Evolutionary conservation across 2,113 vertebrate genomes (phyloP).

Genomic region (Erythrolamprus reginae): DNA sequence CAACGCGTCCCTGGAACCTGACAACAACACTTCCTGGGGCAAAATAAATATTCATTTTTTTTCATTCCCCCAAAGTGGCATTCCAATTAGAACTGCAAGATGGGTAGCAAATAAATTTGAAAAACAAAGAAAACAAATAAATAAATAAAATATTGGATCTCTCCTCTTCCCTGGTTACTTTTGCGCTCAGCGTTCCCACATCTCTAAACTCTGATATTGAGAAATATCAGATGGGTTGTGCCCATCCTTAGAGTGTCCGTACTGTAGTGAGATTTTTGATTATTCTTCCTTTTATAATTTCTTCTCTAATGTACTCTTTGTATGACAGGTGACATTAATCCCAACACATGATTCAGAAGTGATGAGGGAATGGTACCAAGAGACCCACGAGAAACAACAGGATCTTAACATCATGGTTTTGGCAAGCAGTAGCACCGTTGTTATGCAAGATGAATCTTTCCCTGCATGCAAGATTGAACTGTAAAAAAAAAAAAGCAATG

Average conservation of each 20-base stretch:
- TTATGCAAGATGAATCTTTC: constrained; percentile 99
- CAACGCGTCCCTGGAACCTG: too few species aligned
- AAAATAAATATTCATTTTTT: not conserved
- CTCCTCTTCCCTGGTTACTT: not conserved
- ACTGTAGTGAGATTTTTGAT: not conserved
- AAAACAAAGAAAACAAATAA: not conserved
- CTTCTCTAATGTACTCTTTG: constrained; percentile 15
- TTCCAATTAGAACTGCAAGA: not conserved
- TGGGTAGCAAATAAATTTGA: not conserved
- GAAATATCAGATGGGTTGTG: too few species aligned
- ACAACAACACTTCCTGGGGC: not conserved
- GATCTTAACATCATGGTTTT: constrained; percentile 98
- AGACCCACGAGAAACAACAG: constrained; percentile 95
- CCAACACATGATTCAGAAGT: constrained; percentile 97
- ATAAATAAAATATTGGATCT: not conserved
- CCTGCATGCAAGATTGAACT: constrained; percentile 97
- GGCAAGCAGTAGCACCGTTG: constrained; percentile 97
- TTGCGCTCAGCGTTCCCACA: not conserved
- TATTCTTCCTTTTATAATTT: not conserved
- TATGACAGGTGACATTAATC: constrained; percentile 88
- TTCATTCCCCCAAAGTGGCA: not conserved
- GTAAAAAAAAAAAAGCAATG: constrained; percentile 67
- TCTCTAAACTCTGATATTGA: not conserved
- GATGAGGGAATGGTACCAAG: constrained; percentile 98
- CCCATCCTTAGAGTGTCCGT: not conserved